Conservation (phyloP, 2,797 vertebrate genomes). For the Muscicapa comitata region DNA sequence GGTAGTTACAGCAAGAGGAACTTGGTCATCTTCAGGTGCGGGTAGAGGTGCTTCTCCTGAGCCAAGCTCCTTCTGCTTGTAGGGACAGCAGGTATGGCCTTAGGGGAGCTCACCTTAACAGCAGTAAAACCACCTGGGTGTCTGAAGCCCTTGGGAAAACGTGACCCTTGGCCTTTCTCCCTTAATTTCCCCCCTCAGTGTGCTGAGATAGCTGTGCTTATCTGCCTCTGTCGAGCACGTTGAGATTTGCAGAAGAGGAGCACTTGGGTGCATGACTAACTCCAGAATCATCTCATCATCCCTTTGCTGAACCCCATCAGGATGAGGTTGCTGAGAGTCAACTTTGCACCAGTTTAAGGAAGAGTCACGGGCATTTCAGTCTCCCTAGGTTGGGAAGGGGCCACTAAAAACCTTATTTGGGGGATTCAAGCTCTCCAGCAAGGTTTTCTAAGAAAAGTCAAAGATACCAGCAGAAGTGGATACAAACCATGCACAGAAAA, state of each 20-base stretch:
- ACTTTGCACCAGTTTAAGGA: conserved; percentile 5
- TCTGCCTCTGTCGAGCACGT: background rate
- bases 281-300: background rate
- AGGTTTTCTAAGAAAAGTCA: background rate
- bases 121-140: background rate
- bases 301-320: background rate
- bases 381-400: background rate
- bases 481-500: background rate
- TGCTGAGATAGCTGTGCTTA: conserved; percentile 1
- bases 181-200: background rate
- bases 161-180: background rate
- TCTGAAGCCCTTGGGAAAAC: background rate
- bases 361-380: background rate
- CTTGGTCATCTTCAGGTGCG: background rate
- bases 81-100: rapidly evolving
- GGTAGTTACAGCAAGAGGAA: background rate
- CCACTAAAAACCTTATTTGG: background rate
- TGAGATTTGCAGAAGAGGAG: background rate
- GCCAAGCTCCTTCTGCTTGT: background rate
- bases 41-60: background rate
- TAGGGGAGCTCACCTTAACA: background rate
- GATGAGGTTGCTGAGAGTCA: background rate
- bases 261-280: background rate
- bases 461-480: background rate
- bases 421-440: background rate